Evolutionary conservation across 1,140 invertebrate species (phyloP).

Genomic region (Ptiloglossa arizonensis): DNA sequence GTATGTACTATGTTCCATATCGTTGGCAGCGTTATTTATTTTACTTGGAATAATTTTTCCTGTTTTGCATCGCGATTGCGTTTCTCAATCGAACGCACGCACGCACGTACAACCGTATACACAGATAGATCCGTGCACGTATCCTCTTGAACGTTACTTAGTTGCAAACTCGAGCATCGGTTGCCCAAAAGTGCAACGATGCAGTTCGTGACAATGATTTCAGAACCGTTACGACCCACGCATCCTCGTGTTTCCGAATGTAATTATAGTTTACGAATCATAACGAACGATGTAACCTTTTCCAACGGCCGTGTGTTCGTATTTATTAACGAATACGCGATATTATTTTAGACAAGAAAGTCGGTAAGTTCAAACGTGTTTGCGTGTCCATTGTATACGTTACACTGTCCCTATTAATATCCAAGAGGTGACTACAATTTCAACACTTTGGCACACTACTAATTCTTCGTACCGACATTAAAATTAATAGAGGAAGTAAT

Average conservation of each 20-base stretch:
- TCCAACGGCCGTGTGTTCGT: no score
- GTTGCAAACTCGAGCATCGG: not conserved
- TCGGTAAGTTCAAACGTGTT: not conserved
- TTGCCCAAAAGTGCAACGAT: not conserved
- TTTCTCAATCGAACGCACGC: not conserved
- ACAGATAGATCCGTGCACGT: no score
- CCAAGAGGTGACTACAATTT: slow-evolving; percentile 9
- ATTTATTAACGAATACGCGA: not conserved
- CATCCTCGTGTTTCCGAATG: not conserved
- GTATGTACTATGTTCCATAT: slow-evolving; percentile 22
- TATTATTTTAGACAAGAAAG: slow-evolving; percentile 2
- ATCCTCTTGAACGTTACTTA: not conserved
- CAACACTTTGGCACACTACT: slow-evolving; percentile 10
- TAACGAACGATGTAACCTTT: not conserved
- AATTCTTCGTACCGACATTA: not conserved
- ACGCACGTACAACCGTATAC: no score
- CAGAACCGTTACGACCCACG: not conserved
- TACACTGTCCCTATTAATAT: not conserved
- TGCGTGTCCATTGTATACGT: not conserved
- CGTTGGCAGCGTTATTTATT: slow-evolving; percentile 3
- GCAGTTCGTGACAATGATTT: not conserved
- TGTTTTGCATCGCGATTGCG: not conserved
- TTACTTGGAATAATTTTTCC: not conserved
- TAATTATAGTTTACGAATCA: not conserved
- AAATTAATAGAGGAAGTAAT: not conserved